Conservation (phyloP, 2,113 vertebrate genomes). For the Protobothrops flavoviridis region DNA sequence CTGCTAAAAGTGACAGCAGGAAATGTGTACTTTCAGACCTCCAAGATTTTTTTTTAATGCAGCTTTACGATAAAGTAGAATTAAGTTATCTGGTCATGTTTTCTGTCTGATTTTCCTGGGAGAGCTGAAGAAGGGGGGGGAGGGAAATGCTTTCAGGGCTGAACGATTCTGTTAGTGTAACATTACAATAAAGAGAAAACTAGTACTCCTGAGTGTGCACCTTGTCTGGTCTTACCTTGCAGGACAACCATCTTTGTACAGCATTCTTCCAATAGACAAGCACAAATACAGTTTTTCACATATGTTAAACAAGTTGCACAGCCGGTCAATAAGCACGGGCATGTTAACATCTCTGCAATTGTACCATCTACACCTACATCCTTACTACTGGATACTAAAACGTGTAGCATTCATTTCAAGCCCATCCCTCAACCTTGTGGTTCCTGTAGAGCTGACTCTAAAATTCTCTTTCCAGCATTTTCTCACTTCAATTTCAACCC, state of each 20-base stretch:
- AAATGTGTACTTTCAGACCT: background rate
- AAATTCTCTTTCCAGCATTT: too few species aligned
- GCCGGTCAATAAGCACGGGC: background rate
- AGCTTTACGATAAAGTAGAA: background rate
- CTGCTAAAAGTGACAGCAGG: background rate
- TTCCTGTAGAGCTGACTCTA: too few species aligned
- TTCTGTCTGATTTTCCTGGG: background rate
- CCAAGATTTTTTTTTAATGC: background rate
- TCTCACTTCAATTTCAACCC: too few species aligned
- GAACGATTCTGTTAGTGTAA: background rate
- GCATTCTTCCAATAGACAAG: background rate
- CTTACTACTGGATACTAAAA: too few species aligned
- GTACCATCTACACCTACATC: background rate
- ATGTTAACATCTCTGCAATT: background rate
- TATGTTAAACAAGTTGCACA: background rate
- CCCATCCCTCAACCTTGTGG: too few species aligned
- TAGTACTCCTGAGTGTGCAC: background rate
- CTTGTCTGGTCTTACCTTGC: background rate
- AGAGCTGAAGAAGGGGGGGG: background rate
- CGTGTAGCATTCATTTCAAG: too few species aligned
- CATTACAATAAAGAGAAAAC: background rate
- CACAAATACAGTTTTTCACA: background rate
- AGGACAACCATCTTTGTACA: background rate
- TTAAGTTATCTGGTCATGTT: background rate
- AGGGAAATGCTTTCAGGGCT: background rate